A percentile compares a stretch with the other conserved stretches of the same genome.
These are phyloP conservation scores for Zaprionus lachaisei DNA, from an alignment of 1,140 invertebrate species.

Conservation along the genomic window DNA sequence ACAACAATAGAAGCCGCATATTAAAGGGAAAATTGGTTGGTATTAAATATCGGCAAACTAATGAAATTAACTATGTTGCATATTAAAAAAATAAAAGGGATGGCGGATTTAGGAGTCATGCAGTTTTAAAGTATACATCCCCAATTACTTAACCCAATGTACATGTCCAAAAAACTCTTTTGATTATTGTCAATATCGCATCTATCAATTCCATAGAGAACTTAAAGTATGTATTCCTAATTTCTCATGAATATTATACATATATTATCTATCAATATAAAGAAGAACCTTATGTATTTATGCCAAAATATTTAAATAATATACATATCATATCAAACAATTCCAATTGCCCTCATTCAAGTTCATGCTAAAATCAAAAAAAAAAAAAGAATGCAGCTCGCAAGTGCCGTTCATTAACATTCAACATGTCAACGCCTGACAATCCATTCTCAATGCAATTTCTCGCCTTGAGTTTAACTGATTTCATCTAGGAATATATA, in stretches of 20 bases:
- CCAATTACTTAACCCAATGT: no score
- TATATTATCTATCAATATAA: no score
- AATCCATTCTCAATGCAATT: slow-evolving; percentile 62
- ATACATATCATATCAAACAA: neutral
- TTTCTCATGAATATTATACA: no score
- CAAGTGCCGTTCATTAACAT: slow-evolving; percentile 61
- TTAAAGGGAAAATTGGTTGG: neutral
- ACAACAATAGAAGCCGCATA: slow-evolving; percentile 59
- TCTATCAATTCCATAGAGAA: no score
- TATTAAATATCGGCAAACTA: slow-evolving; percentile 14
- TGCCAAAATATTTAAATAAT: no score
- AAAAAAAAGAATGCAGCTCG: slow-evolving; percentile 21
- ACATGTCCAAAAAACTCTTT: no score
- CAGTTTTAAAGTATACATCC: no score
- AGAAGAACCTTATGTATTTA: no score
- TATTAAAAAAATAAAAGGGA: no score
- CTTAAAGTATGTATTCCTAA: neutral
- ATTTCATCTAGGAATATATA: slow-evolving; percentile 73
- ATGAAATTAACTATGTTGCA: neutral
- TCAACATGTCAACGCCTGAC: slow-evolving; percentile 72
- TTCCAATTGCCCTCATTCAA: slow-evolving; percentile 40
- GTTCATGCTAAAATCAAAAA: slow-evolving; percentile 34
- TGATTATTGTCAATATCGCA: no score
- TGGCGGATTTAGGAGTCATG: no score
- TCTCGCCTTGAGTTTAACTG: slow-evolving; percentile 62